A percentile compares a stretch with the other conserved stretches of the same genome.
Conservation (phyloP, 1,140 invertebrate species). For the Drosophila varians region DNA sequence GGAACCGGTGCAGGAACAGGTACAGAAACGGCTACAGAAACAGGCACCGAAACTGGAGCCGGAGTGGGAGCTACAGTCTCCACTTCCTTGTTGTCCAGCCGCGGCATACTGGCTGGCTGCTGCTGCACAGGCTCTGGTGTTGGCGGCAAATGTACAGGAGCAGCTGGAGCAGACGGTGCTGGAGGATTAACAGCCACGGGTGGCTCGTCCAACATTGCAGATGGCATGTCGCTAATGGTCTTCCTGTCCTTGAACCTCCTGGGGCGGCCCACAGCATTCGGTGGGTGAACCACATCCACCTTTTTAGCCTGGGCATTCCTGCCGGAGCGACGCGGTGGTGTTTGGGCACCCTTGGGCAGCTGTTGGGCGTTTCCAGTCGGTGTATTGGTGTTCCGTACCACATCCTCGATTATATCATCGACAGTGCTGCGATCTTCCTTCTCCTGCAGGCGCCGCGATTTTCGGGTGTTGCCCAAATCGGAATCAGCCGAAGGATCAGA, state of each 20-base stretch:
- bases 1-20: conserved; percentile 14
- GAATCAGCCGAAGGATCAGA: conserved; percentile 83
- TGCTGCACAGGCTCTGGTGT: not conserved
- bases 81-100: conserved; percentile 37
- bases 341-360: conserved; percentile 76
- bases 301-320: conserved; percentile 66
- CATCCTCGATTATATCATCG: conserved; percentile 94
- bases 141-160: not conserved
- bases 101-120: conserved; percentile 34
- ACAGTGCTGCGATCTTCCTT: conserved; percentile 90
- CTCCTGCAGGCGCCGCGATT: conserved; percentile 91
- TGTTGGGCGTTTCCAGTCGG: conserved; percentile 63
- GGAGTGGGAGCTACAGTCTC: not conserved
- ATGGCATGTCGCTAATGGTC: conserved; percentile 86
- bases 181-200: conserved; percentile 4
- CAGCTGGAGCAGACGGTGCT: not conserved
- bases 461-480: conserved; percentile 89
- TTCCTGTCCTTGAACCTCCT: conserved; percentile 86
- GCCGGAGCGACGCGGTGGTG: conserved; percentile 69
- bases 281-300: conserved; percentile 47
- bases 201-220: conserved; percentile 86
- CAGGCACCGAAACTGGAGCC: not conserved
- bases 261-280: conserved; percentile 86
- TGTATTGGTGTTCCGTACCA: conserved; percentile 88
- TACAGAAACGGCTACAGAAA: conserved; percentile 12